Evolutionary conservation across 53 echinoderm and acorn worm species (phyloP).

Genomic region (Astropecten irregularis): DNA sequence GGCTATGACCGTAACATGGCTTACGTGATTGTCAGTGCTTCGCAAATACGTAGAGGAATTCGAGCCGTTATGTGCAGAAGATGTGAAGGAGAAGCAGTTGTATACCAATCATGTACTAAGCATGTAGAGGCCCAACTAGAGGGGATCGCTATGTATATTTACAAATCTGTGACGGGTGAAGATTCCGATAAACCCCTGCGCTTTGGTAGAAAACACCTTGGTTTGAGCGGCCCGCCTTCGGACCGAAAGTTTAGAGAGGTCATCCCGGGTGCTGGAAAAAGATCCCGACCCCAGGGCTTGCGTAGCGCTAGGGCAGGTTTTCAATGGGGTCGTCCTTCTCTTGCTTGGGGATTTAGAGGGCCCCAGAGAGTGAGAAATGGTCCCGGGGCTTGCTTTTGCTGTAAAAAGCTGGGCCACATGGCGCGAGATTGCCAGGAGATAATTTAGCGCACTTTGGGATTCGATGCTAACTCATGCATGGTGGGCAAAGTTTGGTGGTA

Average conservation of each 20-base stretch:
- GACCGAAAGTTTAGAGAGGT: neutral
- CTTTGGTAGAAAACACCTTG: neutral
- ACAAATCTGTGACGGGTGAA: neutral
- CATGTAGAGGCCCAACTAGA: slow-evolving; percentile 10
- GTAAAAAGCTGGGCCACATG: neutral
- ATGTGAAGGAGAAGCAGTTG: neutral
- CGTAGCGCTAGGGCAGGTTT: neutral
- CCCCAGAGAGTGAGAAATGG: neutral
- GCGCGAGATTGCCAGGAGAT: neutral
- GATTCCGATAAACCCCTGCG: neutral
- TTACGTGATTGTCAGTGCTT: neutral
- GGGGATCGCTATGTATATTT: too few species aligned
- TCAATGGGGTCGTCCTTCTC: neutral
- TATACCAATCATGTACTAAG: slow-evolving; percentile 1
- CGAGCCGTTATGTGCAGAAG: neutral
- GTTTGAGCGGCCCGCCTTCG: neutral
- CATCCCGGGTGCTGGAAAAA: neutral
- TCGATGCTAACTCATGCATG: neutral
- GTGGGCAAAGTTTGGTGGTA: too few species aligned
- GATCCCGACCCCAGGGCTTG: neutral
- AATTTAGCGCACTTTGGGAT: neutral
- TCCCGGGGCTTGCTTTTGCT: neutral
- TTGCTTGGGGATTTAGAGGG: neutral
- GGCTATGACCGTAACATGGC: neutral
- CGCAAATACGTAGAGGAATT: neutral